Conservation (phyloP, 2,113 vertebrate species). For the Pollachius pollachius region DNA sequence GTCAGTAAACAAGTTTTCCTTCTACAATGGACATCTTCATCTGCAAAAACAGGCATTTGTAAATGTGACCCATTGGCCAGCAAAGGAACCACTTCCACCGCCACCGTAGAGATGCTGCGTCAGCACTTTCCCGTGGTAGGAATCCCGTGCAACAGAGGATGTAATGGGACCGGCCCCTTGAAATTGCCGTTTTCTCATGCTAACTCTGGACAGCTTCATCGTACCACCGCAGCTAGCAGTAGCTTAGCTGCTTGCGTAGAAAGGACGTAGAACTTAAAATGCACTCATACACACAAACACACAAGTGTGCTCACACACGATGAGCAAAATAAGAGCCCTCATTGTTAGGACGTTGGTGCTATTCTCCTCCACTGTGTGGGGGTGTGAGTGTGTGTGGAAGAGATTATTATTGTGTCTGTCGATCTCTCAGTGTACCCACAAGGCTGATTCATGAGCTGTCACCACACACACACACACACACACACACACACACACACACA, state of each 20-base stretch:
- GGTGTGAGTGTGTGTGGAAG: conserved; percentile 35
- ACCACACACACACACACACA: conserved; percentile 31
- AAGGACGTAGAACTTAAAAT: neutral
- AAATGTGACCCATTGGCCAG: too few relatives aligned
- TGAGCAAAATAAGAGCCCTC: conserved; percentile 9
- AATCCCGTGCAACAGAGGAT: too few relatives aligned
- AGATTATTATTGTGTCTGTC: conserved; percentile 60
- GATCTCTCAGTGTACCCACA: conserved; percentile 48
- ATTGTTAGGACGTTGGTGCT: conserved; percentile 36
- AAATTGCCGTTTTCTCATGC: too few relatives aligned
- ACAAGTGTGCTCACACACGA: too few relatives aligned
- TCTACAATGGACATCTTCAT: too few relatives aligned
- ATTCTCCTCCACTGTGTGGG: conserved; percentile 28
- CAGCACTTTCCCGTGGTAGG: too few relatives aligned
- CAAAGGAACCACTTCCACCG: too few relatives aligned
- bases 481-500: neutral
- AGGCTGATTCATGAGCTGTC: conserved; percentile 61
- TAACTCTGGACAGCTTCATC: conserved; percentile 20
- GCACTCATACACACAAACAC: neutral
- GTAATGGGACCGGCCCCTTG: too few relatives aligned
- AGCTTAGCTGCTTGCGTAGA: neutral
- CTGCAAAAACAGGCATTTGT: too few relatives aligned
- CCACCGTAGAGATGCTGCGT: too few relatives aligned
- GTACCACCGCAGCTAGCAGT: conserved; percentile 32
- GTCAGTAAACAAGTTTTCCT: too few relatives aligned